Conservation (phyloP, 92 coral and sea anemone species). For the Bergia puertoricense region DNA sequence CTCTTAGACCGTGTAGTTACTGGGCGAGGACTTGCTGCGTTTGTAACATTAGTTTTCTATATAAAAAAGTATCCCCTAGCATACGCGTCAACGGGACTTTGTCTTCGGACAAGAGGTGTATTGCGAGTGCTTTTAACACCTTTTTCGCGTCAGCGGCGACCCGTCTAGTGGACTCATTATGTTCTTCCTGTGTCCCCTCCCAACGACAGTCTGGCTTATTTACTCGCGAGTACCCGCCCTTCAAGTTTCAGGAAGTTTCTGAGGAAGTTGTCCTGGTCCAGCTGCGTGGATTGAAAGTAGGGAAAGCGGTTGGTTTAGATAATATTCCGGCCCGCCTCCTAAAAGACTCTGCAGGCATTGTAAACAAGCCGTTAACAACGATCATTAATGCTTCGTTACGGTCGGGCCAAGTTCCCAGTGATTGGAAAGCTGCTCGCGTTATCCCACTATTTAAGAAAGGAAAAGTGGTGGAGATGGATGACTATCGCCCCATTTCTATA, state of each 20-base stretch:
- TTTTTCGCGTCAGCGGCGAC: constrained; percentile 25
- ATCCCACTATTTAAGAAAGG: constrained; percentile 52
- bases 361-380: constrained; percentile 33
- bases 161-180: constrained; percentile 21
- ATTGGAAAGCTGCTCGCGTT: constrained; percentile 52
- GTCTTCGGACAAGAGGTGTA: constrained; percentile 35
- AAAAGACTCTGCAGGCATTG: constrained; percentile 38
- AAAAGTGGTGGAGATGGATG: constrained; percentile 43
- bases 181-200: constrained; percentile 19
- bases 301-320: constrained; percentile 45
- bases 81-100: constrained; percentile 36
- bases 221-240: constrained; percentile 31
- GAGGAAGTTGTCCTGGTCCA: constrained; percentile 34
- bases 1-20: no score
- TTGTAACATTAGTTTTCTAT: no score
- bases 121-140: constrained; percentile 50
- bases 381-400: constrained; percentile 53
- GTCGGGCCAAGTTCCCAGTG: constrained; percentile 45
- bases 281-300: constrained; percentile 46
- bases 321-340: constrained; percentile 13
- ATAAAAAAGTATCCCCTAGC: background rate
- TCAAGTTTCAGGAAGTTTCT: constrained; percentile 43
- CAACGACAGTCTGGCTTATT: constrained; percentile 20
- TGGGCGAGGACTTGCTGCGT: no score
- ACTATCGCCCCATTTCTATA: constrained; percentile 36